Percentiles rank a stretch among this genome's conserved stretches.
Conservation (phyloP, 2,113 vertebrate species). For the Urocynchramus pylzowi region DNA sequence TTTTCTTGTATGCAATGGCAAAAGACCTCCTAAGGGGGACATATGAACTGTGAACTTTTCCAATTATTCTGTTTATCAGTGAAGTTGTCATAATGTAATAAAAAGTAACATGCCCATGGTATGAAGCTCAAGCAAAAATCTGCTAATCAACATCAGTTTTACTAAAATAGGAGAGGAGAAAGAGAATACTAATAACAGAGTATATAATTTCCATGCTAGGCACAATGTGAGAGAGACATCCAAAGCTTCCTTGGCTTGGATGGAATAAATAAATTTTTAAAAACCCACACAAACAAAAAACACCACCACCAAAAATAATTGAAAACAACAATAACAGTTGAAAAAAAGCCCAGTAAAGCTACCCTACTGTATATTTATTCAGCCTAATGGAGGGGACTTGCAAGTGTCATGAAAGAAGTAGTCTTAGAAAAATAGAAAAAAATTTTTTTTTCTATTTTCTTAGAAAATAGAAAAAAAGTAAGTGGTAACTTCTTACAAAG, state of each 20-base stretch:
- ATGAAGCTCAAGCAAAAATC: neutral
- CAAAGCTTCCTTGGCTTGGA: neutral
- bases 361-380: neutral
- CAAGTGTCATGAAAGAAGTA: neutral
- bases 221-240: neutral
- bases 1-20: neutral
- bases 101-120: neutral
- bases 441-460: too few species aligned
- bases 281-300: neutral
- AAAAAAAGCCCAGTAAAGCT: neutral
- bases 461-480: neutral
- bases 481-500: neutral
- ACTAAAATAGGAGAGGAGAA: neutral
- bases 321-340: neutral
- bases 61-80: neutral
- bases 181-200: neutral
- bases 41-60: neutral
- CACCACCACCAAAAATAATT: rapidly evolving
- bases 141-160: neutral
- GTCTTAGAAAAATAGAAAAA: neutral
- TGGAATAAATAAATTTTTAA: neutral
- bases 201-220: neutral
- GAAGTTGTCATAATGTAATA: neutral
- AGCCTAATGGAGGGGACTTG: neutral
- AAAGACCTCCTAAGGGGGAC: neutral